phyloP scores from a whole-genome alignment of 2,888 invertebrate genomes.

The Platycheirus albimanus region DNA sequence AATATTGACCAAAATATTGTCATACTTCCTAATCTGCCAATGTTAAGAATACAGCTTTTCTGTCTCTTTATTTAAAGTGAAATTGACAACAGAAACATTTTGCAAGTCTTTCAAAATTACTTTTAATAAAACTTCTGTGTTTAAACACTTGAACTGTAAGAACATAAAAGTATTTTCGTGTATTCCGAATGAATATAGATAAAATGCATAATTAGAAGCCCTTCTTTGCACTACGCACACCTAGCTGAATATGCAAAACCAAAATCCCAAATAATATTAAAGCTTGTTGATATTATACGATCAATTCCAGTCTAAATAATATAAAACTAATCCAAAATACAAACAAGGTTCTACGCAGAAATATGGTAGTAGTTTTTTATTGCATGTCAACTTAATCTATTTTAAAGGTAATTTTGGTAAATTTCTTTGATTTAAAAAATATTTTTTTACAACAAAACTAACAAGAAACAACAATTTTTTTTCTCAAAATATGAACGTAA shows the following conservation, averaged over 20 bases:
- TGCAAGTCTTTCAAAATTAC: not conserved
- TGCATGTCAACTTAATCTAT: slow-evolving; percentile 76
- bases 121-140: not conserved
- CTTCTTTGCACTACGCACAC: slow-evolving; percentile 39
- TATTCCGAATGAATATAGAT: not conserved
- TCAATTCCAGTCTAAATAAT: slow-evolving; percentile 24
- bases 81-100: not conserved
- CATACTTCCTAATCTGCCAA: no score
- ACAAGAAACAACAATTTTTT: slow-evolving; percentile 2
- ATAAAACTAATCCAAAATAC: slow-evolving; percentile 23
- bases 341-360: slow-evolving; percentile 82
- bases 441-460: not conserved
- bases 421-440: slow-evolving; percentile 46
- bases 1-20: no score
- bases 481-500: slow-evolving; percentile 28
- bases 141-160: not conserved
- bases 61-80: not conserved
- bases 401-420: slow-evolving; percentile 64
- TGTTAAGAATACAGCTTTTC: no score
- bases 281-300: slow-evolving; percentile 33
- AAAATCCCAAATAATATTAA: slow-evolving; percentile 30
- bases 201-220: slow-evolving; percentile 24
- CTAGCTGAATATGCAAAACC: slow-evolving; percentile 18
- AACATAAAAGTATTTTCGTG: not conserved
- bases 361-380: slow-evolving; percentile 83